Base-by-base conservation (phyloP, 2,888 invertebrate genomes). In the Craniophora ligustri region DNA sequence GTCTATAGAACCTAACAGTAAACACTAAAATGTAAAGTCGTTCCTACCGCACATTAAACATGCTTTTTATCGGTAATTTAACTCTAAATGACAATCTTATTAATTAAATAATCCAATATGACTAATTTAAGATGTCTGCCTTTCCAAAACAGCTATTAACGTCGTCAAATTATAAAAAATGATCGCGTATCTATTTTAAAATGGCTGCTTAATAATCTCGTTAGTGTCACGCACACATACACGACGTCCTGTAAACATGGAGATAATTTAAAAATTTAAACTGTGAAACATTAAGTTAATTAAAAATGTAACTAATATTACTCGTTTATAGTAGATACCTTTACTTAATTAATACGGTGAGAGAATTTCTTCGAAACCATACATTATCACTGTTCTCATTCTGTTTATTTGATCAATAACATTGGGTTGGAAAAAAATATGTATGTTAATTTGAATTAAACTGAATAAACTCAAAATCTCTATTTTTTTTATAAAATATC, bases 11-110 rank as follows among this genome's bases (percentile, higher is more conserved):
- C 8, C 6, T 28, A 14, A 0, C 4, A 13, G 3, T 19, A 5
- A 5, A 3, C 10, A 11, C 19, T 38, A 21, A 45, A 66, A 48
- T 46, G 46, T 57, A 45, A 35, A 54, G 21, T 40, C 31, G 32
- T 65, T 47, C 16, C 3, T 36, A 35, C 18, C 21, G 18, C 23
- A 50, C 35, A 58, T 69, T 50, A 62, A 62, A 36, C 15, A 49
- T 15, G 11, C 46, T 44, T 42, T 72, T 68, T 56, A 67, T 62
- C 7, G n/a, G 38, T 38, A 47, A 38, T 55, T 62, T 50, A 53
- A 67, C 26, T 63, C 14, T 45, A 53, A 72, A 67, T 56, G 44
- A 47, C 47, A 53, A 55, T 48, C 40, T 39, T 34, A 14, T 38
- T 61, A 55, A 61, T 62, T 59, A 54, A 58, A 53, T 63, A 48